These are phyloP conservation scores for Ephydatia muelleri DNA, from an alignment of 37 sponge, comb jelly and placozoan species.

Conservation along the genomic window DNA sequence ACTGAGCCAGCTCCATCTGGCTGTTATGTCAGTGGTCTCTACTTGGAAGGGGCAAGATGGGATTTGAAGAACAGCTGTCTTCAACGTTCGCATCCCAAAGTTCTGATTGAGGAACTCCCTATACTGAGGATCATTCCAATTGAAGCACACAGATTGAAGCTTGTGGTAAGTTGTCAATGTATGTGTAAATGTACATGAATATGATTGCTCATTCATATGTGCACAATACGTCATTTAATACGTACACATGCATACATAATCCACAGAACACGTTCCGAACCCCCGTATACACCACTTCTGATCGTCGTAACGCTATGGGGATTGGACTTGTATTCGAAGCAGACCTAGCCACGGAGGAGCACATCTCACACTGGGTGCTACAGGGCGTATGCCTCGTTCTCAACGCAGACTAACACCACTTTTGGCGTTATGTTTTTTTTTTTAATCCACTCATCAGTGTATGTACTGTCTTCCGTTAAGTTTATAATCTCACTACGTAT, in stretches of 20 bases:
- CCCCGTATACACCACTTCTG: slow-evolving; percentile 95
- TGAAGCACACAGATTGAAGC: slow-evolving; percentile 95
- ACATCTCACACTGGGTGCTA: slow-evolving; percentile 96
- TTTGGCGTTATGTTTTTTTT: neutral
- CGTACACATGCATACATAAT: neutral
- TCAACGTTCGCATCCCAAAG: slow-evolving; percentile 82
- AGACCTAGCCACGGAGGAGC: slow-evolving; percentile 92
- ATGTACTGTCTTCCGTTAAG: neutral
- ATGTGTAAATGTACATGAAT: neutral
- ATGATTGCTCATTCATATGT: slow-evolving; percentile 11
- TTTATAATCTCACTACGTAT: neutral
- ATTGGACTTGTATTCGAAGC: slow-evolving; percentile 99
- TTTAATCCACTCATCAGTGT: neutral
- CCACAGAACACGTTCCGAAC: slow-evolving; percentile 94
- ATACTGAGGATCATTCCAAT: slow-evolving; percentile 96
- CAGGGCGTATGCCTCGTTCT: slow-evolving; percentile 95
- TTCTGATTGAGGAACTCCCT: slow-evolving; percentile 95
- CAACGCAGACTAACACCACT: slow-evolving; percentile 86
- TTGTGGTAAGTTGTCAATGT: slow-evolving; percentile 62
- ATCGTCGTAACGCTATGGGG: slow-evolving; percentile 96
- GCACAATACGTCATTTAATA: slow-evolving; percentile 19
- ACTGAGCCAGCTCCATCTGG: slow-evolving; percentile 91
- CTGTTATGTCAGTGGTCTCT: slow-evolving; percentile 94
- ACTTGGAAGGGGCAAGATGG: slow-evolving; percentile 95
- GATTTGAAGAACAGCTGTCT: slow-evolving; percentile 78